phyloP scores from a whole-genome alignment of 23 tunicate genomes.

The Ciona savignyi region DNA sequence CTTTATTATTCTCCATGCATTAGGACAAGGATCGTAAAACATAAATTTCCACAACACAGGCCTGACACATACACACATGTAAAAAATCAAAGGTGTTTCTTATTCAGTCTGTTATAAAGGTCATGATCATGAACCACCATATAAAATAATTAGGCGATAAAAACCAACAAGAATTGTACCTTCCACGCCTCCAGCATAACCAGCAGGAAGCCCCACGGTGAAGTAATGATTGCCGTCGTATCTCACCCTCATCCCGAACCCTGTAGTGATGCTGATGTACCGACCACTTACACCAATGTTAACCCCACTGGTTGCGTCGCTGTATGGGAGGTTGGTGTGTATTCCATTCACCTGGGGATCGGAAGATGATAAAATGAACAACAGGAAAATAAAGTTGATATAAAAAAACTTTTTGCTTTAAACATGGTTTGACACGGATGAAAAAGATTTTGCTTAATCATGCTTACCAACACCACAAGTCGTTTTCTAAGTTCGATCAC shows the following conservation, averaged over 20 bases:
- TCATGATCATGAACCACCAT: too few relatives aligned
- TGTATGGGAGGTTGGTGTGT: slow-evolving; percentile 48
- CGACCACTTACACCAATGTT: slow-evolving; percentile 46
- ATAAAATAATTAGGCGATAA: too few relatives aligned
- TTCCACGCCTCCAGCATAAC: slow-evolving; percentile 30
- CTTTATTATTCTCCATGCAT: too few relatives aligned
- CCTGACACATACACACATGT: too few relatives aligned
- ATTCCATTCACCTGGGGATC: slow-evolving; percentile 47
- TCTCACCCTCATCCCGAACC: slow-evolving; percentile 27
- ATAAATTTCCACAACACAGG: too few relatives aligned
- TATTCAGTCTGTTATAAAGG: too few relatives aligned
- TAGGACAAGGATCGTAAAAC: too few relatives aligned
- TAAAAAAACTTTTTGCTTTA: too few relatives aligned
- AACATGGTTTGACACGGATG: background rate
- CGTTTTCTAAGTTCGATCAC: slow-evolving; percentile 44
- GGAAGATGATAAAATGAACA: background rate
- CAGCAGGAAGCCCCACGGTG: slow-evolving; percentile 54
- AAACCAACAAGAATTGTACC: slow-evolving; percentile 27
- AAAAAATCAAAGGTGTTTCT: too few relatives aligned
- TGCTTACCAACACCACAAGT: slow-evolving; percentile 23
- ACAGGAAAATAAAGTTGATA: too few relatives aligned
- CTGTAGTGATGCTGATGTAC: slow-evolving; percentile 27
- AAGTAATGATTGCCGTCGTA: slow-evolving; percentile 78
- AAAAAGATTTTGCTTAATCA: background rate
- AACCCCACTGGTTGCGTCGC: slow-evolving; percentile 13